Base-by-base conservation (phyloP, 2,888 invertebrate genomes). In the Galeruca laticollis region DNA sequence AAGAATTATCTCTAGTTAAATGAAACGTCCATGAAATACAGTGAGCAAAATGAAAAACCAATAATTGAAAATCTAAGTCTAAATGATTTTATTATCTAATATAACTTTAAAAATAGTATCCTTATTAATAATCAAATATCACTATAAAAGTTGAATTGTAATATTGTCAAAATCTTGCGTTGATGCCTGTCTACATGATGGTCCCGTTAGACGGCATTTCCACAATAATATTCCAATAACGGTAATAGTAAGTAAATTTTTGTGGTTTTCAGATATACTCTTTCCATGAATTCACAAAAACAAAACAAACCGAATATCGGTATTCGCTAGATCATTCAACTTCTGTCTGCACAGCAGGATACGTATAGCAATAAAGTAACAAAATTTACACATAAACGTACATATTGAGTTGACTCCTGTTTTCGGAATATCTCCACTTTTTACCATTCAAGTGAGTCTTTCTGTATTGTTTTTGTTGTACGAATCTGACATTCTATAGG, bases 161-260 rank as follows among this genome's bases (percentile, higher is more conserved):
- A 84, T 84, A 84, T 84, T 84, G 84, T 83, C 83, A 81, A 77
- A 80, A 78, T 81, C 81, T 78, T 79, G 75, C 77, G 75, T 74
- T 71, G 62, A 57, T 71, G 75, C 77, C 76, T 69, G 74, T 68
- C 61, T 64, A 66, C 47, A 40, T 66, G 73, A 74, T 79, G 80
- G 79, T 79, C 78, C 78, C 77, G 65, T 56, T 63, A 65, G 69
- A 63, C 66, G 68, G 68, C 72, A 68, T 54, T 62, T 68, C 35
- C 54, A 65, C 59, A 63, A 62, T 68, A 64, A 70, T 68, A 69
- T 71, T 43, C 10, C n/a, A 6, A 9, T 47, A 15, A 9, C 8
- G 9, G 18, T 18, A 47, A 18, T 18, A 47, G n/a, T 10, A 3
- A 1, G 3, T 26, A 6, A 26, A 26, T 26, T 5, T 40, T 40